Evolutionary conservation across 2,888 invertebrate species (phyloP).

Genomic region (Vesta saturnalis): DNA sequence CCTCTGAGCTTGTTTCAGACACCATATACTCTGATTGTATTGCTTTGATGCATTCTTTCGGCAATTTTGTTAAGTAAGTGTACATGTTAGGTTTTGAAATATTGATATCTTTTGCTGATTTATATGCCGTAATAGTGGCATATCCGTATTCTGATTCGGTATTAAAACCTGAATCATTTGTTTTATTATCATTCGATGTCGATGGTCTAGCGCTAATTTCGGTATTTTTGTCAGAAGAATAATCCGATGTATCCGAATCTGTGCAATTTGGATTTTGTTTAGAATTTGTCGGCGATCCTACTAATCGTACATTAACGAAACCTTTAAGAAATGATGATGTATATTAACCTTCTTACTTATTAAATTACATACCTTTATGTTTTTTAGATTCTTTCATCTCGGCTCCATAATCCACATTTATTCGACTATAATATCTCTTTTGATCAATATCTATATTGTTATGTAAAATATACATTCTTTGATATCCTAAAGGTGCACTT

Average conservation of each 20-base stretch:
- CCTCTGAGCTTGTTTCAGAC: constrained; percentile 61
- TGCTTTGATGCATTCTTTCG: constrained; percentile 65
- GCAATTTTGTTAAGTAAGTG: constrained; percentile 63
- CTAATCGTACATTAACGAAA: constrained; percentile 67
- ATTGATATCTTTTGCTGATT: constrained; percentile 68
- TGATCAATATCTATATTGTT: constrained; percentile 78
- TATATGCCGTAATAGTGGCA: constrained; percentile 69
- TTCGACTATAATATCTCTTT: constrained; percentile 68
- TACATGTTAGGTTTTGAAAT: constrained; percentile 60
- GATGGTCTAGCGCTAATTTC: background rate
- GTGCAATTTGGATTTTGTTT: background rate
- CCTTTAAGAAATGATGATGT: constrained; percentile 62
- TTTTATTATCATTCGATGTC: background rate
- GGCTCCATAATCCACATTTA: constrained; percentile 72
- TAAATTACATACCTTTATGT: constrained; percentile 53
- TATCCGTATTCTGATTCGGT: constrained; percentile 67
- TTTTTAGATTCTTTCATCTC: constrained; percentile 66
- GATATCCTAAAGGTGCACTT: constrained; percentile 69
- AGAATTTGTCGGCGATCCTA: constrained; percentile 53
- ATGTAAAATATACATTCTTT: constrained; percentile 74
- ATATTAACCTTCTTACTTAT: background rate
- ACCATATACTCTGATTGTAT: constrained; percentile 61
- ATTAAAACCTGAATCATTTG: constrained; percentile 27
- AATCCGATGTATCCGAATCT: constrained; percentile 12
- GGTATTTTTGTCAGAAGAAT: background rate